A percentile compares a stretch with the other conserved stretches of the same genome.
These are phyloP conservation scores for Dolichomitus sp. DNA, from an alignment of 2,888 invertebrate genomes.

Conservation along the genomic window DNA sequence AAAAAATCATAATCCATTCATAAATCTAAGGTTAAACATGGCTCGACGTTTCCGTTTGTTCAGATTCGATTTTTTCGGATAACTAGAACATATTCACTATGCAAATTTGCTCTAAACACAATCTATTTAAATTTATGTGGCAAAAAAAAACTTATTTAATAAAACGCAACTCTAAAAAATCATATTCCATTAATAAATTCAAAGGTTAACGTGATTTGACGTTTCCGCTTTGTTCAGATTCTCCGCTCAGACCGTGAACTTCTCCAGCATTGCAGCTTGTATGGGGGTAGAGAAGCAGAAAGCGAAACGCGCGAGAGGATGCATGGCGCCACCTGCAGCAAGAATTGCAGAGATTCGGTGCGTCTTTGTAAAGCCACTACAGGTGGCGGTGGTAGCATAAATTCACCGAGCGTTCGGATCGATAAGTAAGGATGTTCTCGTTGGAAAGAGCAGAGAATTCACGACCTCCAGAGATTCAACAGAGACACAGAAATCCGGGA, in stretches of 20 bases:
- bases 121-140: not conserved
- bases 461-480: not conserved
- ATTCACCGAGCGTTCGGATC: slow-evolving; percentile 58
- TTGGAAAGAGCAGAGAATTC: slow-evolving; percentile 26
- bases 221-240: slow-evolving; percentile 11
- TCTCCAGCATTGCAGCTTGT: not conserved
- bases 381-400: slow-evolving; percentile 70
- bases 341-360: slow-evolving; percentile 56
- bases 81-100: not conserved
- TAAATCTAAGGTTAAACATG: slow-evolving; percentile 13
- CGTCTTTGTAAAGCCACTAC: slow-evolving; percentile 67
- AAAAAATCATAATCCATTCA: not conserved
- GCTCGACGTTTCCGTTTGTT: slow-evolving; percentile 5
- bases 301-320: slow-evolving; percentile 31
- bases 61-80: not conserved
- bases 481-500: not conserved
- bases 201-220: slow-evolving; percentile 10
- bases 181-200: slow-evolving; percentile 13
- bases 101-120: not conserved
- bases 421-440: slow-evolving; percentile 63
- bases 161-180: not conserved
- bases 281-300: slow-evolving; percentile 14
- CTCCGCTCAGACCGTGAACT: slow-evolving; percentile 18
- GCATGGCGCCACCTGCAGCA: slow-evolving; percentile 70
- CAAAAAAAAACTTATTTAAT: not conserved